Evolutionary conservation across 2,888 invertebrate genomes (phyloP), one percentile per base, ranked within the genome.

Genomic region (Hoplodrina ambigua): DNA sequence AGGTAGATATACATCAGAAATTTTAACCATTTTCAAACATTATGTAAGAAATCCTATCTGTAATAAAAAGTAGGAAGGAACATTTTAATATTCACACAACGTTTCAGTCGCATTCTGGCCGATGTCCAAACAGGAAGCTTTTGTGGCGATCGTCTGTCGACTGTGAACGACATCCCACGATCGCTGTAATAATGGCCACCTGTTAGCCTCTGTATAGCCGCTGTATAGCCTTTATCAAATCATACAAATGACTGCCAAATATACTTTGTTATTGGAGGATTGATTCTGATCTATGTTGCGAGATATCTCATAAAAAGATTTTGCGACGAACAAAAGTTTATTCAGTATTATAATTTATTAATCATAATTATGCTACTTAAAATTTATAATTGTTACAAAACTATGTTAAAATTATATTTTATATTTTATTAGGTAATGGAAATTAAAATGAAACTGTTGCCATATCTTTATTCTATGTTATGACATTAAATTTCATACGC

Each of bases 51-150:
- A 57, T 60, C 17, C 11, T 30, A 20, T 57, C 41, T 25, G 41
- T 19, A 20, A 37, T 30, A 50, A 65, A 54, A 64, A 52, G 46
- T 56, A 53, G 53, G 25, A 69, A 25, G 49, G 52, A 50, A 10
- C 7, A 49, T 69, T 81, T 80, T 65, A 66, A 54, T 65, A 75
- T 67, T 72, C 79, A 80, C 78, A 81, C 80, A 85, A 85, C 78
- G 76, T 82, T 84, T 82, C 65, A 73, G 72, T 69, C 53, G n/a
- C 53, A 68, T 82, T 80, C 79, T 89, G 89, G 91, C 87, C 57
- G 57, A n/a, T 65, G 65, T 86, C 89, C 91, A 89, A 88, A 82
- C 83, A 85, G 88, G 86, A 88, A 88, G 85, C 83, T 84, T 88
- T 87, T 84, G 81, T 82, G 75, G 74, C 73, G 67, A 73, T 76